A percentile compares a stretch with the other conserved stretches of the same genome.
Evolutionary conservation across 1,140 invertebrate species (phyloP).

Genomic region (Danaus melanippus): DNA sequence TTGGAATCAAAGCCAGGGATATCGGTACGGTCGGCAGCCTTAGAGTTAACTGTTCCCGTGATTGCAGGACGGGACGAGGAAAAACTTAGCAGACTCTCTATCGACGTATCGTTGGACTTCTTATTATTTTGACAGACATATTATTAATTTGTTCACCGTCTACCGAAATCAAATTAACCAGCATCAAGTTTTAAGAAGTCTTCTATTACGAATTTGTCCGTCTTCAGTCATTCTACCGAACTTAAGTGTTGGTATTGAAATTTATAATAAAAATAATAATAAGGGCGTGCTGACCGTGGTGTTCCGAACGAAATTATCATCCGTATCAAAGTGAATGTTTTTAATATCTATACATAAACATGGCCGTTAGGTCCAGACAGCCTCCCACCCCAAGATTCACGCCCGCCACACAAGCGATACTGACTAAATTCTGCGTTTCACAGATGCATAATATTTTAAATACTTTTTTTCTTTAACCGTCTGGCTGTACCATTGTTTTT

Average conservation of each 20-base stretch:
- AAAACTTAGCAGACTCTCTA: slow-evolving; percentile 58
- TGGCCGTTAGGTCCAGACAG: slow-evolving; percentile 52
- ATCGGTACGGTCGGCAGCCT: slow-evolving; percentile 63
- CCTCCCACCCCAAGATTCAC: slow-evolving; percentile 64
- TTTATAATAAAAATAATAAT: neutral
- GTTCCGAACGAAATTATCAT: slow-evolving; percentile 63
- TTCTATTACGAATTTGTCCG: too few relatives aligned
- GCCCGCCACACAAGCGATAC: slow-evolving; percentile 46
- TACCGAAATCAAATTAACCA: slow-evolving; percentile 26
- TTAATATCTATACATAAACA: slow-evolving; percentile 64
- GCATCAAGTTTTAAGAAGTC: too few relatives aligned
- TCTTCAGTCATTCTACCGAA: too few relatives aligned
- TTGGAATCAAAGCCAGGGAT: slow-evolving; percentile 63
- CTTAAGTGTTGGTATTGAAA: too few relatives aligned
- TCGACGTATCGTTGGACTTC: slow-evolving; percentile 40
- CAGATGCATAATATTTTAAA: slow-evolving; percentile 54
- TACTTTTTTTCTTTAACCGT: slow-evolving; percentile 43
- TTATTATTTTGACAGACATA: slow-evolving; percentile 37
- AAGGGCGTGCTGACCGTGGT: slow-evolving; percentile 36
- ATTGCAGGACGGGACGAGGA: slow-evolving; percentile 45
- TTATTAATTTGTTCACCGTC: slow-evolving; percentile 36
- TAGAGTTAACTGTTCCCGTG: slow-evolving; percentile 49
- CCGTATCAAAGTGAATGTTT: slow-evolving; percentile 69
- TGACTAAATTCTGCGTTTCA: slow-evolving; percentile 46
- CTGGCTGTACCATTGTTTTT: slow-evolving; percentile 51